phyloP scores from a whole-genome alignment of 2,888 invertebrate genomes.

The Punctoribates punctum region DNA sequence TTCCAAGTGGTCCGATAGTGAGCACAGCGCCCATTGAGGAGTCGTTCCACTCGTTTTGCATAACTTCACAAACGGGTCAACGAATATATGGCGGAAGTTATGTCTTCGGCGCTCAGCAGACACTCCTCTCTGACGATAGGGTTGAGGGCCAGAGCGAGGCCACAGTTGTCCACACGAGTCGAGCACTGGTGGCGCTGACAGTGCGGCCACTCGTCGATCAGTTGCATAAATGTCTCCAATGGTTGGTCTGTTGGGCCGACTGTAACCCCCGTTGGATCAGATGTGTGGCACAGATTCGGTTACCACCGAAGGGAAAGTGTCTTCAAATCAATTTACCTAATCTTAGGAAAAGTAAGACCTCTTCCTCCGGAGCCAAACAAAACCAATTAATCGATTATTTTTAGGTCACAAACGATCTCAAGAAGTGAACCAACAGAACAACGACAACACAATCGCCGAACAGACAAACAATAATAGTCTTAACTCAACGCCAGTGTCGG shows the following conservation, averaged over 20 bases:
- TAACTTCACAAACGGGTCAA: constrained; percentile 93
- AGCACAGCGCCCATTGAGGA: constrained; percentile 61
- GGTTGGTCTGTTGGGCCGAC: constrained; percentile 37
- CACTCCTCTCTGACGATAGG: not conserved
- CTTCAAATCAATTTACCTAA: constrained; percentile 23
- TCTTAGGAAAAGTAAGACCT: not conserved
- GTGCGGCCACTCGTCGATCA: constrained; percentile 40
- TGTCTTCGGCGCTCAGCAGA: constrained; percentile 6
- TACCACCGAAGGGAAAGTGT: constrained; percentile 39
- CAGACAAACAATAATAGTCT: too few relatives aligned
- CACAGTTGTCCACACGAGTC: constrained; percentile 33
- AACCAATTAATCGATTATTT: not conserved
- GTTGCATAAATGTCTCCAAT: constrained; percentile 35
- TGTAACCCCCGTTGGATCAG: constrained; percentile 40
- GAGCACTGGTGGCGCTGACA: constrained; percentile 39
- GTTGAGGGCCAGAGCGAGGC: not conserved
- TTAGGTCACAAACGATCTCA: constrained; percentile 2
- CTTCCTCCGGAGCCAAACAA: too few relatives aligned
- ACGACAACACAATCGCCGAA: too few relatives aligned
- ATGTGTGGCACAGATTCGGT: constrained; percentile 38
- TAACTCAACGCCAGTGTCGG: too few relatives aligned
- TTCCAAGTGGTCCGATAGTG: constrained; percentile 41
- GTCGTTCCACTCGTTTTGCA: constrained; percentile 91
- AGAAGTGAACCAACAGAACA: too few relatives aligned
- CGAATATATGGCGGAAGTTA: constrained; percentile 70